These are phyloP conservation scores for Pollicipes pollicipes DNA, from an alignment of 1,140 invertebrate genomes.

Conservation along the genomic window DNA sequence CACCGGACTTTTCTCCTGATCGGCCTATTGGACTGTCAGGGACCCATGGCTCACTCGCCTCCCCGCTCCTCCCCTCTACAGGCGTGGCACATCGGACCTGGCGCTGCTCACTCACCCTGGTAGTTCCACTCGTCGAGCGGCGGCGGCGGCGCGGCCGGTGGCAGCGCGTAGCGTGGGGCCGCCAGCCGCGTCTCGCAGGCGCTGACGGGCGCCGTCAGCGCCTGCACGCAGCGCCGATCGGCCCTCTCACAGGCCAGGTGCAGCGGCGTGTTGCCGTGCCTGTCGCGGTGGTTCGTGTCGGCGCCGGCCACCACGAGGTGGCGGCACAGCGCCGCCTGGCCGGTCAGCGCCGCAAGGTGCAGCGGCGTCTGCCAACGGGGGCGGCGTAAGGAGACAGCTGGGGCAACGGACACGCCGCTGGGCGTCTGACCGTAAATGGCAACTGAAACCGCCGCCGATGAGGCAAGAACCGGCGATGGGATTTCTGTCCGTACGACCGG, in stretches of 20 bases:
- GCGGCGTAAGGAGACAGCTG: no score
- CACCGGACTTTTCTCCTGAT: no score
- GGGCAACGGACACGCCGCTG: no score
- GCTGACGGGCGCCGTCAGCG: slow-evolving; percentile 17
- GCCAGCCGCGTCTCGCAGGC: slow-evolving; percentile 12
- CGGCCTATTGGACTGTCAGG: no score
- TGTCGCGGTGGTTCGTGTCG: slow-evolving; percentile 35
- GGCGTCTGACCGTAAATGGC: no score
- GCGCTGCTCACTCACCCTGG: slow-evolving; percentile 1
- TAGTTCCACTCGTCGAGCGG: slow-evolving; percentile 1
- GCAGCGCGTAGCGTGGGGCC: not conserved
- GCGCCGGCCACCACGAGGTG: slow-evolving; percentile 43
- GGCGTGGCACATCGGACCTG: no score
- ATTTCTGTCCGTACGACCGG: no score
- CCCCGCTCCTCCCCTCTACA: no score
- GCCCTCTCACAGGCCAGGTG: slow-evolving; percentile 34
- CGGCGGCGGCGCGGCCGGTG: not conserved
- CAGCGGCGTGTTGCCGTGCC: slow-evolving; percentile 44
- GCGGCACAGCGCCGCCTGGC: slow-evolving; percentile 40
- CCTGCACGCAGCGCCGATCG: slow-evolving; percentile 13
- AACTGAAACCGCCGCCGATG: no score
- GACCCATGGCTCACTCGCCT: no score
- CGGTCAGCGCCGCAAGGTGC: slow-evolving; percentile 54
- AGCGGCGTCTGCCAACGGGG: slow-evolving; percentile 32
- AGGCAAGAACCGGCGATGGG: no score